Evolutionary conservation across 2,888 invertebrate species (phyloP).

Genomic region (Agonum fuliginosum): DNA sequence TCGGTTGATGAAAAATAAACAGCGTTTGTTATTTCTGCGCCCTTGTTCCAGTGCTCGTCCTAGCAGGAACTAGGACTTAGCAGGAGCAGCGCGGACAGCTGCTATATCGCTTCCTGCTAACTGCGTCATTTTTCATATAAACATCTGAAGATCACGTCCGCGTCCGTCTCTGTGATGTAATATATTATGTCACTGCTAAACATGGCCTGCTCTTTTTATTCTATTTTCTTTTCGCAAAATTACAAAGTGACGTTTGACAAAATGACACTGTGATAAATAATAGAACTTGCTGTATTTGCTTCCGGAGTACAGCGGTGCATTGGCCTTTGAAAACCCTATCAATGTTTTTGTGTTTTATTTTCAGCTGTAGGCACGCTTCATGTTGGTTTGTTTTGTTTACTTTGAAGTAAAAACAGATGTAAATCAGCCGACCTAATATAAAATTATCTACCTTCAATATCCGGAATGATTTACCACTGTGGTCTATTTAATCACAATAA

Average conservation of each 20-base stretch:
- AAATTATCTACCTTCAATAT: too few species aligned
- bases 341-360: too few species aligned
- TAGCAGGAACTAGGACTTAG: neutral
- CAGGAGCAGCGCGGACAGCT: slow-evolving; percentile 35
- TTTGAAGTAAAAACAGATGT: too few species aligned
- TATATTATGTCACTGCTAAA: slow-evolving; percentile 48
- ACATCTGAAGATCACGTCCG: slow-evolving; percentile 51
- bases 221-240: slow-evolving; percentile 18
- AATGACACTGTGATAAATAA: slow-evolving; percentile 36
- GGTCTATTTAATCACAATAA: too few species aligned
- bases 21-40: slow-evolving; percentile 41
- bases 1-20: slow-evolving; percentile 53
- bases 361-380: too few species aligned
- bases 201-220: slow-evolving; percentile 35
- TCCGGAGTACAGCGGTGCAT: neutral
- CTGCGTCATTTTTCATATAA: slow-evolving; percentile 52
- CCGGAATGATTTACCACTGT: too few species aligned
- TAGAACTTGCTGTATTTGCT: neutral
- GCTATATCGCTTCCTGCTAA: slow-evolving; percentile 38
- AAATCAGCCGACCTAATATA: too few species aligned
- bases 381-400: too few species aligned
- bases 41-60: too few species aligned
- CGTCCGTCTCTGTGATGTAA: slow-evolving; percentile 41
- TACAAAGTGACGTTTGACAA: slow-evolving; percentile 31
- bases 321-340: too few species aligned